These are phyloP conservation scores for Pseudomyrmex dendroicus DNA, from an alignment of 1,140 invertebrate species.

Conservation along the genomic window DNA sequence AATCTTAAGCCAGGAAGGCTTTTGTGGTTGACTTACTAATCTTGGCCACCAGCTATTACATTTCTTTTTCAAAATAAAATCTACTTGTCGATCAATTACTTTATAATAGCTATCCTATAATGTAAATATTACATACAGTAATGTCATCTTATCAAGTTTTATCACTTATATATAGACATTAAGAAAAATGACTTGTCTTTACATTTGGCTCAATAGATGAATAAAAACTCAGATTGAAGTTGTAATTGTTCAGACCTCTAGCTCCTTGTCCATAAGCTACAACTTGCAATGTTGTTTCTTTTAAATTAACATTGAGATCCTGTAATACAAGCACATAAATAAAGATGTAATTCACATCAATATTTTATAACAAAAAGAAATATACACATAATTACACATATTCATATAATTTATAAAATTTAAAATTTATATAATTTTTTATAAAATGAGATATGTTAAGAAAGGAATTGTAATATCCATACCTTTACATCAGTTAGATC, in stretches of 20 bases:
- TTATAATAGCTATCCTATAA: conserved; percentile 86
- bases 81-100: conserved; percentile 91
- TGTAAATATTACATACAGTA: conserved; percentile 14
- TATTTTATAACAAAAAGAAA: neutral
- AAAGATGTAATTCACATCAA: neutral
- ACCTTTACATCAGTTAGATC: conserved; percentile 93
- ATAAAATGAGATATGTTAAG: neutral
- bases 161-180: conserved; percentile 33
- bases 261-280: conserved; percentile 89
- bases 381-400: neutral
- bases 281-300: conserved; percentile 87
- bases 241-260: conserved; percentile 89
- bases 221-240: conserved; percentile 90
- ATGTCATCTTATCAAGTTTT: conserved; percentile 12
- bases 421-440: neutral
- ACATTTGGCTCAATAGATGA: conserved; percentile 89
- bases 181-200: conserved; percentile 1
- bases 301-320: conserved; percentile 87
- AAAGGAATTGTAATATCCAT: conserved; percentile 47
- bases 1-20: conserved; percentile 95
- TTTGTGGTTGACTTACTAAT: conserved; percentile 90
- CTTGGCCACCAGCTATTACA: conserved; percentile 92
- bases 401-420: neutral
- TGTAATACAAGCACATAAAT: conserved; percentile 71
- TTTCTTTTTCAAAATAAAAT: conserved; percentile 91